Percentiles rank a stretch among this genome's conserved stretches.
These are phyloP conservation scores for Scaptomyza graminum DNA, from an alignment of 1,140 invertebrate genomes.

Conservation along the genomic window DNA sequence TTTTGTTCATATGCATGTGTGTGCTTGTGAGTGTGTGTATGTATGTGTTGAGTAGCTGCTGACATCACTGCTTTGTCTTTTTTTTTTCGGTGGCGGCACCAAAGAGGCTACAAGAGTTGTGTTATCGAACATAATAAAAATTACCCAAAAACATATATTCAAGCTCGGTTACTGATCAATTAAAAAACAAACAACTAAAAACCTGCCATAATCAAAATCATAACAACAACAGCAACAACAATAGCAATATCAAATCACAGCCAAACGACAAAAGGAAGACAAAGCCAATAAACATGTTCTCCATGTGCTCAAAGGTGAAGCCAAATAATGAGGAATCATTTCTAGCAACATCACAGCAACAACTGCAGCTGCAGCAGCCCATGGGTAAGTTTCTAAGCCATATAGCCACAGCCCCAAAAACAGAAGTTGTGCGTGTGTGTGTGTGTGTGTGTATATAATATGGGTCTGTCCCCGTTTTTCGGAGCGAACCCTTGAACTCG, in stretches of 20 bases:
- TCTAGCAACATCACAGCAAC: conserved; percentile 53
- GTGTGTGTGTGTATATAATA: conserved; percentile 11
- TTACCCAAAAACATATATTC: not conserved
- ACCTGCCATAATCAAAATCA: conserved; percentile 48
- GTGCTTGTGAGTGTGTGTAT: conserved; percentile 12
- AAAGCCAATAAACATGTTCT: conserved; percentile 67
- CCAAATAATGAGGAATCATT: conserved; percentile 62
- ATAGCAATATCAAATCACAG: not conserved
- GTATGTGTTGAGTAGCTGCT: conserved; percentile 40
- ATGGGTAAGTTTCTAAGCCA: conserved; percentile 51
- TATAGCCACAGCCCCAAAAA: conserved; percentile 25
- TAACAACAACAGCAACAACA: conserved; percentile 1
- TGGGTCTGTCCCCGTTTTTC: conserved; percentile 59
- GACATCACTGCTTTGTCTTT: conserved; percentile 63
- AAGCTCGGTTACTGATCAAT: conserved; percentile 51
- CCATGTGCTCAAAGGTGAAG: conserved; percentile 82
- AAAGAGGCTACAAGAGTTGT: not conserved
- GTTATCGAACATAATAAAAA: conserved; percentile 40
- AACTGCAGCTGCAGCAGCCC: conserved; percentile 68
- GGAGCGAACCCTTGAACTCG: conserved; percentile 76
- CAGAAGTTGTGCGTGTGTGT: conserved; percentile 20
- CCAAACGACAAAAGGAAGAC: not conserved
- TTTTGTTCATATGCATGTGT: not conserved
- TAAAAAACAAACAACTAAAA: conserved; percentile 56
- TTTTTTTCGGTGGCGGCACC: conserved; percentile 4